A percentile compares a stretch with the other conserved stretches of the same genome.
Evolutionary conservation across 2,797 vertebrate genomes (phyloP).

Genomic region (Lithobates pipiens): DNA sequence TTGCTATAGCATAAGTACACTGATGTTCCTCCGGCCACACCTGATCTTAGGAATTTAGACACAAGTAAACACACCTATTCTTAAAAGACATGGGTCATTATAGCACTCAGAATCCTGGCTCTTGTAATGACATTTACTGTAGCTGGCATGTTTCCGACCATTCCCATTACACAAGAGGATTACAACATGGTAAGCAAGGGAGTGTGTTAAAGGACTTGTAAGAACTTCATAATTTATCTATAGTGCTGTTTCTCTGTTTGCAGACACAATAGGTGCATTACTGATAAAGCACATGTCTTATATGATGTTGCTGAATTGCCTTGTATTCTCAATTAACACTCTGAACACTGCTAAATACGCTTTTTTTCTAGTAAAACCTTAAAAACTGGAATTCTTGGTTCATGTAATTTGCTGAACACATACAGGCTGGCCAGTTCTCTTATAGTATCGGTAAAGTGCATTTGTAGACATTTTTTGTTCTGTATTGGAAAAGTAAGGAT

Average conservation of each 20-base stretch:
- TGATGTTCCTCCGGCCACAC: slow-evolving; percentile 37
- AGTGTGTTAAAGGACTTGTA: slow-evolving; percentile 37
- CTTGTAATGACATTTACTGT: slow-evolving; percentile 31
- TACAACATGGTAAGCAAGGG: slow-evolving; percentile 44
- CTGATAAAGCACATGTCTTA: background rate
- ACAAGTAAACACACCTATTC: slow-evolving; percentile 40
- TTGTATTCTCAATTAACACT: background rate
- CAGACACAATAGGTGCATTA: slow-evolving; percentile 17
- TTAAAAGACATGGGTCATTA: slow-evolving; percentile 46
- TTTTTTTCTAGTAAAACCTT: background rate
- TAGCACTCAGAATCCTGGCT: slow-evolving; percentile 11
- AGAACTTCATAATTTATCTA: slow-evolving; percentile 18
- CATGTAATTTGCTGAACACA: too few species aligned
- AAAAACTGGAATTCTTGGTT: background rate
- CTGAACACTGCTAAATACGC: background rate
- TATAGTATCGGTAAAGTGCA: too few species aligned
- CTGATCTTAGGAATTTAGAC: slow-evolving; percentile 48
- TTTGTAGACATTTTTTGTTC: too few species aligned
- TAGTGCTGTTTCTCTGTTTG: slow-evolving; percentile 35
- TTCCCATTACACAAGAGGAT: slow-evolving; percentile 40
- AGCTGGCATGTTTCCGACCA: slow-evolving; percentile 39
- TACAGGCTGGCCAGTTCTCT: too few species aligned
- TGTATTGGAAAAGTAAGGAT: too few species aligned
- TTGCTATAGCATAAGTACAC: slow-evolving; percentile 8
- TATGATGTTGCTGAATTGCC: background rate